Conservation (phyloP, 2,797 vertebrate species). For the Cryptoprocta ferox region DNA sequence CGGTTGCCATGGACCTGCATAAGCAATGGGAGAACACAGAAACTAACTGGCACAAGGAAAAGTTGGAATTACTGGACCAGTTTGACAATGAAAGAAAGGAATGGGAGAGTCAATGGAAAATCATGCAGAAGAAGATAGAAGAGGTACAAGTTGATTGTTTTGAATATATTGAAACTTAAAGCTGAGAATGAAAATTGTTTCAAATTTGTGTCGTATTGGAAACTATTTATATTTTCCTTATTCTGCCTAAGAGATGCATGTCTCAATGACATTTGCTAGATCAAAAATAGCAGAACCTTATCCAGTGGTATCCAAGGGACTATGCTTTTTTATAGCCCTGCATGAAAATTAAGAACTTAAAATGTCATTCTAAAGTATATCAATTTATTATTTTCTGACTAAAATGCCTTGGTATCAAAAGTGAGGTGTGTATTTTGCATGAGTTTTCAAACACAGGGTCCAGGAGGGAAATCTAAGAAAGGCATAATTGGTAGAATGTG, state of each 20-base stretch:
- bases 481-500: neutral
- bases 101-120: conserved; percentile 97
- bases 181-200: conserved; percentile 1
- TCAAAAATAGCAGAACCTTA: conserved; percentile 24
- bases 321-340: conserved; percentile 43
- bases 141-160: conserved; percentile 88
- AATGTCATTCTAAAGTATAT: conserved; percentile 13
- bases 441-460: neutral
- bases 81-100: conserved; percentile 97
- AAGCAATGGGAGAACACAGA: conserved; percentile 92
- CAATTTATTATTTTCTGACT: conserved; percentile 20
- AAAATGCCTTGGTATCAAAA: neutral
- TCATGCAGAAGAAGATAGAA: conserved; percentile 98
- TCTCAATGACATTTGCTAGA: conserved; percentile 46
- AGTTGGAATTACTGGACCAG: conserved; percentile 94
- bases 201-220: neutral
- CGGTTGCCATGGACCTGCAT: conserved; percentile 93
- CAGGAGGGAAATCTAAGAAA: neutral
- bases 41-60: conserved; percentile 93
- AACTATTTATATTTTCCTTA: neutral
- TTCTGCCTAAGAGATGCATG: neutral
- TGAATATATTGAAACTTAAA: neutral
- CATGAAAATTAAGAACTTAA: conserved; percentile 33
- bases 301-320: neutral
- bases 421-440: neutral